Conservation (phyloP, 2,888 invertebrate species). For the Andricus quercusramuli region DNA sequence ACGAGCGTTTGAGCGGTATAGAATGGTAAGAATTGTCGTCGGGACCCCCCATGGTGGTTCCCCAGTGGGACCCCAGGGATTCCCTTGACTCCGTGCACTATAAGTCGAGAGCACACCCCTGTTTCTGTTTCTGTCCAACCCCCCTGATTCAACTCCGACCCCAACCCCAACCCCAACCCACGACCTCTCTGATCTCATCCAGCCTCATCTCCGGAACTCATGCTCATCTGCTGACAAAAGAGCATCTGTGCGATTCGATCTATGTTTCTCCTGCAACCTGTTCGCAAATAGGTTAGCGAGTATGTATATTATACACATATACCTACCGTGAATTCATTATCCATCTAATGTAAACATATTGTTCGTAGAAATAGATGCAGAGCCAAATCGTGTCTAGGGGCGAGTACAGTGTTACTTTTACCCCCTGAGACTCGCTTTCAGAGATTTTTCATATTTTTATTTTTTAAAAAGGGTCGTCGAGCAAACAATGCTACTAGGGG, state of each 20-base stretch:
- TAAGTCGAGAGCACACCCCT: conserved; percentile 54
- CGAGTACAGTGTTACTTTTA: not conserved
- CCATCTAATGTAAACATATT: conserved; percentile 78
- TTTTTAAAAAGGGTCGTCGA: not conserved
- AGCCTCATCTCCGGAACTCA: conserved; percentile 54
- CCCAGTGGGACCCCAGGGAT: conserved; percentile 70
- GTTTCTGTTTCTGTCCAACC: conserved; percentile 47
- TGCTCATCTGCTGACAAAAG: conserved; percentile 71
- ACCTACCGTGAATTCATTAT: conserved; percentile 74
- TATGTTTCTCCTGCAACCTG: conserved; percentile 67
- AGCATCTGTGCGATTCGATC: conserved; percentile 73
- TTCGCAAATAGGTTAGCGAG: conserved; percentile 67
- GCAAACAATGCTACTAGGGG: not conserved
- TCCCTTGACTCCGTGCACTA: conserved; percentile 49
- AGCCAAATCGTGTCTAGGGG: conserved; percentile 10
- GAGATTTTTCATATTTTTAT: not conserved
- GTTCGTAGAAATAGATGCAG: conserved; percentile 49
- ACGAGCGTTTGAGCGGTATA: conserved; percentile 76
- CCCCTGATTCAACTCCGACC: conserved; percentile 55
- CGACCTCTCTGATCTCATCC: conserved; percentile 56
- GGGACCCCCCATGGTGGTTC: conserved; percentile 36
- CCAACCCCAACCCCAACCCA: conserved; percentile 53
- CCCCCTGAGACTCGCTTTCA: not conserved
- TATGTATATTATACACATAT: conserved; percentile 42
- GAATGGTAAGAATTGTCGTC: conserved; percentile 72